Percentiles rank a stretch among this genome's conserved stretches.
Evolutionary conservation across 2,888 invertebrate genomes (phyloP).

Genomic region (Nemotelus nigrinus): DNA sequence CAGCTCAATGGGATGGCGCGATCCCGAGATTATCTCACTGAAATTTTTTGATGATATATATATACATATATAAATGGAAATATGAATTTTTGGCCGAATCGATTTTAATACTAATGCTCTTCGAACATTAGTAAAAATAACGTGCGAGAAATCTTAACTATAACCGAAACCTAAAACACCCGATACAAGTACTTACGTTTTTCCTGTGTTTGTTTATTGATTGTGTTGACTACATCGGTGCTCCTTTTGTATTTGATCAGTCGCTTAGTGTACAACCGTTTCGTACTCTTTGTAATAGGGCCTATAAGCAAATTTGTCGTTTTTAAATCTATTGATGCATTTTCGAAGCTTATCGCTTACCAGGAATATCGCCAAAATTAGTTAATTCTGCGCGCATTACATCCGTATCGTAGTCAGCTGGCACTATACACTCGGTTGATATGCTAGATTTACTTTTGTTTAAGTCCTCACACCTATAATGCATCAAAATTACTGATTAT

Average conservation of each 20-base stretch:
- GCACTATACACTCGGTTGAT: slow-evolving; percentile 69
- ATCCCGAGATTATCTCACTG: too few relatives aligned
- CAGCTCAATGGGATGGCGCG: too few relatives aligned
- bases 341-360: slow-evolving; percentile 46
- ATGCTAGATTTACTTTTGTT: slow-evolving; percentile 59
- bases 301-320: slow-evolving; percentile 64
- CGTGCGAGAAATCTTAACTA: too few relatives aligned
- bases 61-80: too few relatives aligned
- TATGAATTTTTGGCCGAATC: too few relatives aligned
- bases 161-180: too few relatives aligned
- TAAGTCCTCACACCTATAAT: neutral
- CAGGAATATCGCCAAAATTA: slow-evolving; percentile 73
- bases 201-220: slow-evolving; percentile 37
- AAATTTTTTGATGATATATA: too few relatives aligned
- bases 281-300: slow-evolving; percentile 81
- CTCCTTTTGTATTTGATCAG: slow-evolving; percentile 70
- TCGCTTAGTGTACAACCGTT: slow-evolving; percentile 79
- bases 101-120: too few relatives aligned
- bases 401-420: slow-evolving; percentile 74
- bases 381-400: slow-evolving; percentile 73
- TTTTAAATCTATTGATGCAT: too few relatives aligned
- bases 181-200: slow-evolving; percentile 47
- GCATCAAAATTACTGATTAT: neutral
- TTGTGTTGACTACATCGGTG: slow-evolving; percentile 46
- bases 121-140: too few relatives aligned